Evolutionary conservation across 2,888 invertebrate genomes (phyloP), one percentile per base, ranked within the genome.

Genomic region (Gymnocheta viridis): DNA sequence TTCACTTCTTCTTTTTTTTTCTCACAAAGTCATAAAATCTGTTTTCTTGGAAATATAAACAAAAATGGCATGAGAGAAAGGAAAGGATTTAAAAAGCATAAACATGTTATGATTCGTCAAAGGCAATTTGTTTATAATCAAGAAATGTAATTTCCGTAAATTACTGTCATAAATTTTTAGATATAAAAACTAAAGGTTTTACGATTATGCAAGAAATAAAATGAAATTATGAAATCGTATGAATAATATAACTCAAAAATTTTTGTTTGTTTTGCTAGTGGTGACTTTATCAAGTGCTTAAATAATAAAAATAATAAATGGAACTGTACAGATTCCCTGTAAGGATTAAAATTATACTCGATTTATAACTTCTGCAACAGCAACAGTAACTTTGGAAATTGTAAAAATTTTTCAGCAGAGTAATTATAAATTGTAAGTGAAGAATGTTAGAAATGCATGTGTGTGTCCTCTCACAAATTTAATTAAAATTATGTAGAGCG

Each of bases 1-100:
- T 49, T 12, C 41, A 27, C 29, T 12, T 29, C 5, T 24, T 27
- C 24, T 44, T 47, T 56, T 12, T 12, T 22, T 69, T 69, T 4
- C 27, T 22, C 9, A 9, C 7, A 5, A 27, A 14, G 60, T 27
- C 73, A 62, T 73, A 60, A 73, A 73, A 73, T 41, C 10, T 17
- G 7, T 58, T 56, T 32, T 41, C 14, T 56, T 19, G 4, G 10
- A 44, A 22, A 41, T 41, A 70, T n/a, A 22, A 41, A 70, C 14
- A 17, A 47, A 12, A 22, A 17, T 24, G 7, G 19, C 35, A 17
- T 17, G 49, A 27, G 5, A 41, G 7, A 38, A 24, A 41, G 35
- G 44, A 67, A 66, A 67, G 77, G 77, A 67, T 77, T 77, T 49
- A 35, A 44, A 66, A 35, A 2, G 14, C 35, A 77, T 67, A 77